Evolutionary conservation across 2,797 vertebrate genomes (phyloP).

Genomic region (Potorous gilbertii): DNA sequence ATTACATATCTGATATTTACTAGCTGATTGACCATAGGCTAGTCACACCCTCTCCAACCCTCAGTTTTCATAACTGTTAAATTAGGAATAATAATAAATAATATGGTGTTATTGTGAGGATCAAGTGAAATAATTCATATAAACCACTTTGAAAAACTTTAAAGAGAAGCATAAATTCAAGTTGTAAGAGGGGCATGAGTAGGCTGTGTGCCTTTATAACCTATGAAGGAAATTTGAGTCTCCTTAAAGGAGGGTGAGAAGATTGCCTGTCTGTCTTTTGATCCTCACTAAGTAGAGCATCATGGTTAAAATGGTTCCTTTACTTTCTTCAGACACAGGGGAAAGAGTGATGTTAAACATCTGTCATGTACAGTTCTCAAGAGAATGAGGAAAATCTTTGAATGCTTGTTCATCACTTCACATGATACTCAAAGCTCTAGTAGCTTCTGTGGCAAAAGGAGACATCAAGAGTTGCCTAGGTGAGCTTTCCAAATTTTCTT

Average conservation of each 20-base stretch:
- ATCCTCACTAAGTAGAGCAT: background rate
- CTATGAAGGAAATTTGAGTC: background rate
- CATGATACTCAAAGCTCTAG: background rate
- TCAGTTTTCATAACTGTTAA: background rate
- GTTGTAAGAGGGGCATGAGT: background rate
- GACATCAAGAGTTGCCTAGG: background rate
- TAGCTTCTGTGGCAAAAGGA: background rate
- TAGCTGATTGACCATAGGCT: background rate
- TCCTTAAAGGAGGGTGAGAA: background rate
- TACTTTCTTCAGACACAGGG: background rate
- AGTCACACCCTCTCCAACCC: background rate
- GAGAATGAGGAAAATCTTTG: background rate
- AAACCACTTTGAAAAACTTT: background rate
- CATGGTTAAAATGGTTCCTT: background rate
- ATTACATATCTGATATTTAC: background rate
- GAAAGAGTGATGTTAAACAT: background rate
- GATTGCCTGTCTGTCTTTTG: background rate
- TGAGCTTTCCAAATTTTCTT: background rate
- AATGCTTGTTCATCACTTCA: background rate
- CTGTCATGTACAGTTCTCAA: background rate
- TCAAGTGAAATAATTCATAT: background rate
- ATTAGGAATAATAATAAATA: background rate
- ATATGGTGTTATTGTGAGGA: background rate
- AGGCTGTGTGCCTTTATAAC: background rate
- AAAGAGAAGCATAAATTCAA: background rate